Percentiles rank a stretch among this genome's conserved stretches.
Conservation (phyloP, 1,140 invertebrate genomes). For the Caenorhabditis tropicalis region DNA sequence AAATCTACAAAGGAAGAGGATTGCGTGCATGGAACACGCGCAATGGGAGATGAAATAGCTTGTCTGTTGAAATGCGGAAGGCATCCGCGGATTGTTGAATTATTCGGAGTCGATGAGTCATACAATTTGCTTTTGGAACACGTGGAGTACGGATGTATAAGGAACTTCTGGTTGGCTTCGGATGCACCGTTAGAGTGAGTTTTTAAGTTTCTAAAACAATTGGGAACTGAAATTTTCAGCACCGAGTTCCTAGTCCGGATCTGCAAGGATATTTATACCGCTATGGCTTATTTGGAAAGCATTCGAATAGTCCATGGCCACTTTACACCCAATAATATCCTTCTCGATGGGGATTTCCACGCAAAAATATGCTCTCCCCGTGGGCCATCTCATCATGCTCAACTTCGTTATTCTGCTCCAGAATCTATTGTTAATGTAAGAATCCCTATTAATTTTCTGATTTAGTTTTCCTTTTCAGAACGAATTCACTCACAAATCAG, state of each 20-base stretch:
- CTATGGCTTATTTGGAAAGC: constrained; percentile 84
- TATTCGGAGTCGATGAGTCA: constrained; percentile 83
- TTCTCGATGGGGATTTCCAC: constrained; percentile 67
- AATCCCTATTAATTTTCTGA: constrained; percentile 10
- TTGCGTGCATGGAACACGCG: constrained; percentile 42
- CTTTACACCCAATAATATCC: constrained; percentile 78
- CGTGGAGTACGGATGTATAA: constrained; percentile 86
- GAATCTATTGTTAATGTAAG: constrained; percentile 78
- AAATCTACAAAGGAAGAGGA: constrained; percentile 55
- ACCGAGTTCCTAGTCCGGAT: constrained; percentile 78
- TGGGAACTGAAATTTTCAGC: too few relatives aligned
- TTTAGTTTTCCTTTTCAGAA: constrained; percentile 72
- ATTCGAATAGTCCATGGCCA: constrained; percentile 82
- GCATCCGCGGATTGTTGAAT: constrained; percentile 84
- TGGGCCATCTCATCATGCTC: constrained; percentile 80
- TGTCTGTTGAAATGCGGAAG: constrained; percentile 82
- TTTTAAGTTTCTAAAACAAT: constrained; percentile 74
- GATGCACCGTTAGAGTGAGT: constrained; percentile 15
- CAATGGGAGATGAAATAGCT: constrained; percentile 79
- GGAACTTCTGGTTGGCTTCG: constrained; percentile 77
- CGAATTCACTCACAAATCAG: constrained; percentile 84
- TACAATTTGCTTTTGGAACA: constrained; percentile 89
- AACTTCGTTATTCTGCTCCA: constrained; percentile 83
- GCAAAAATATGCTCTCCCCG: constrained; percentile 77
- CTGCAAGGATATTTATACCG: constrained; percentile 81